Evolutionary conservation across 2,113 vertebrate species (phyloP).

Genomic region (Boulengeromyrus knoepffleri): DNA sequence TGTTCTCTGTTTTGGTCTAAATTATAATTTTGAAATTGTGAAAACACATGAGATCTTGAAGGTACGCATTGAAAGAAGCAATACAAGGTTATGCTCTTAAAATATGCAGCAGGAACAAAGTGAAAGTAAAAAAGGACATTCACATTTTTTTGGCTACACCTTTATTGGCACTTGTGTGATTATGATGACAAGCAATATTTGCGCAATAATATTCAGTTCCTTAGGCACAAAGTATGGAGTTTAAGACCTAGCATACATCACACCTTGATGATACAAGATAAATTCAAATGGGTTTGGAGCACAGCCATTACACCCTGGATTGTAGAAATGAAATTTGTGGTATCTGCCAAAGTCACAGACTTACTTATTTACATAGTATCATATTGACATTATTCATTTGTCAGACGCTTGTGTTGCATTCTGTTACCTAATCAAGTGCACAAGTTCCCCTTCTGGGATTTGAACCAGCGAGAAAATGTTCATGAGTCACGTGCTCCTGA

Average conservation of each 20-base stretch:
- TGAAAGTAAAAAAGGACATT: background rate
- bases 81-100: background rate
- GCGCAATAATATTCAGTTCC: background rate
- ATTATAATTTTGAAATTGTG: background rate
- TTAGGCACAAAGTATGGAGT: background rate
- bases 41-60: background rate
- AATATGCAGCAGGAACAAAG: background rate
- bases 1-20: background rate
- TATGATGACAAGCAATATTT: background rate
- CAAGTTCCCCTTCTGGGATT: background rate
- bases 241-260: background rate
- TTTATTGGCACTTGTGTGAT: background rate
- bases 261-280: background rate
- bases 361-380: background rate
- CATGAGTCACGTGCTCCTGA: background rate
- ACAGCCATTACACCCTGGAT: background rate
- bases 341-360: background rate
- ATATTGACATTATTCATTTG: background rate
- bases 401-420: background rate
- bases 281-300: background rate
- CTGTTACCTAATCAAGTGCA: background rate
- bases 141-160: background rate
- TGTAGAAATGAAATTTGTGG: background rate
- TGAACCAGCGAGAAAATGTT: background rate
- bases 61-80: background rate